Conservation (phyloP, 2,888 invertebrate genomes). For the Boloria euphrosyne region DNA sequence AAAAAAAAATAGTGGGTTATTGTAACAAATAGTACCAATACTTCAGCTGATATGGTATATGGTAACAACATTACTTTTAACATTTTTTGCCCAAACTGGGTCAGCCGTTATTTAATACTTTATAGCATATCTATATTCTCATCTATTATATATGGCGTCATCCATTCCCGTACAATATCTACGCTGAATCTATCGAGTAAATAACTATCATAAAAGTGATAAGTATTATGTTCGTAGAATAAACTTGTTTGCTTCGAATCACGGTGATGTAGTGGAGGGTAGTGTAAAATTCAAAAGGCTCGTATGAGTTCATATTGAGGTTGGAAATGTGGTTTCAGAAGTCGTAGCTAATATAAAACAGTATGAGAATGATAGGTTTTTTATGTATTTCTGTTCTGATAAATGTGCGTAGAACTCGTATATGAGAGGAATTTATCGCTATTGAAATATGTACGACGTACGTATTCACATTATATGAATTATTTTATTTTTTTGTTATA, state of each 20-base stretch:
- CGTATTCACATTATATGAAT: too few relatives aligned
- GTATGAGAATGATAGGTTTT: background rate
- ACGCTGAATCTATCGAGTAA: constrained; percentile 19
- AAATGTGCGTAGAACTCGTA: background rate
- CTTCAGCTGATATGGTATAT: too few relatives aligned
- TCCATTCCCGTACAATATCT: constrained; percentile 13
- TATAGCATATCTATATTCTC: constrained; percentile 18
- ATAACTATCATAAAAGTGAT: constrained; percentile 21
- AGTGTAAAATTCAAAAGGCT: constrained; percentile 6
- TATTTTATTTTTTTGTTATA: too few relatives aligned
- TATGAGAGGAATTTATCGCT: background rate
- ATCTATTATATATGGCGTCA: constrained; percentile 21
- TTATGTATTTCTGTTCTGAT: background rate
- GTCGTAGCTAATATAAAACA: background rate
- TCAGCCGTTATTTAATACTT: constrained; percentile 6
- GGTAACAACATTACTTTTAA: background rate
- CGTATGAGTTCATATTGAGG: background rate
- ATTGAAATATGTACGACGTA: too few relatives aligned
- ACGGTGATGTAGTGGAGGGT: background rate
- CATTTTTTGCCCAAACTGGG: constrained; percentile 4
- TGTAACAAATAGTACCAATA: too few relatives aligned
- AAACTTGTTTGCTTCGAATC: background rate
- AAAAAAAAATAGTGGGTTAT: too few relatives aligned
- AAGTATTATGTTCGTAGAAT: background rate
- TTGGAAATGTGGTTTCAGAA: background rate